These are phyloP conservation scores for Drosophila atripex DNA, from an alignment of 2,888 invertebrate species.

Conservation along the genomic window DNA sequence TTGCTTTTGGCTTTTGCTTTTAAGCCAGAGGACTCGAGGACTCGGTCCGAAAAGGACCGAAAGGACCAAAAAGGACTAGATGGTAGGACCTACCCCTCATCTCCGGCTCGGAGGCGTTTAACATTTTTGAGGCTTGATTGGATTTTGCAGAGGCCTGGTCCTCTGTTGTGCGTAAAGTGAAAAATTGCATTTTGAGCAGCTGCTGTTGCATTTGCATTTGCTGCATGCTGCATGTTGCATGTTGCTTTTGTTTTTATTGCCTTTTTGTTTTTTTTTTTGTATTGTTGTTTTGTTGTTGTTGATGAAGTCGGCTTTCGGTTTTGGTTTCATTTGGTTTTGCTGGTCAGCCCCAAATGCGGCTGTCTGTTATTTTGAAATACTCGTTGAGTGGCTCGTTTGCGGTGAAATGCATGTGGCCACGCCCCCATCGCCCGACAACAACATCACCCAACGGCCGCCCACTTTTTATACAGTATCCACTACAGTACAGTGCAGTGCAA, in stretches of 20 bases:
- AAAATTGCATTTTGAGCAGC: slow-evolving; percentile 79
- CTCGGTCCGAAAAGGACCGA: background rate
- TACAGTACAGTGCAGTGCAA: background rate
- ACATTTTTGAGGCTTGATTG: slow-evolving; percentile 80
- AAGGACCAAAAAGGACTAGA: background rate
- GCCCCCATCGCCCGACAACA: slow-evolving; percentile 5
- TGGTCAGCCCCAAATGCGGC: slow-evolving; percentile 60
- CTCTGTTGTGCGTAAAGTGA: slow-evolving; percentile 51
- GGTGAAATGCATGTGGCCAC: slow-evolving; percentile 69
- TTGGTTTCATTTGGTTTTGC: slow-evolving; percentile 65
- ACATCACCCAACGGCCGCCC: background rate
- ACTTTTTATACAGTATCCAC: slow-evolving; percentile 1
- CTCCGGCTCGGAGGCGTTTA: slow-evolving; percentile 63
- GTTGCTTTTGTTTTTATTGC: slow-evolving; percentile 51
- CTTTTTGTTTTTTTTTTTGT: slow-evolving; percentile 2
- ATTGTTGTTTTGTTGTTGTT: slow-evolving; percentile 68
- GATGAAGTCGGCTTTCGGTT: slow-evolving; percentile 77
- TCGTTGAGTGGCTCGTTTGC: slow-evolving; percentile 78
- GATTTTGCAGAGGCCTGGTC: slow-evolving; percentile 64
- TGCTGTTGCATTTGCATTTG: slow-evolving; percentile 46
- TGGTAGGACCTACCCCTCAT: background rate
- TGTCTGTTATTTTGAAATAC: slow-evolving; percentile 78
- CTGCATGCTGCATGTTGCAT: slow-evolving; percentile 52
- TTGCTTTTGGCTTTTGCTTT: slow-evolving; percentile 76
- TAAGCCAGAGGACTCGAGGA: slow-evolving; percentile 25